phyloP scores from a whole-genome alignment of 37 sponge, comb jelly and placozoan species.

The Cliona cf. orientalis region DNA sequence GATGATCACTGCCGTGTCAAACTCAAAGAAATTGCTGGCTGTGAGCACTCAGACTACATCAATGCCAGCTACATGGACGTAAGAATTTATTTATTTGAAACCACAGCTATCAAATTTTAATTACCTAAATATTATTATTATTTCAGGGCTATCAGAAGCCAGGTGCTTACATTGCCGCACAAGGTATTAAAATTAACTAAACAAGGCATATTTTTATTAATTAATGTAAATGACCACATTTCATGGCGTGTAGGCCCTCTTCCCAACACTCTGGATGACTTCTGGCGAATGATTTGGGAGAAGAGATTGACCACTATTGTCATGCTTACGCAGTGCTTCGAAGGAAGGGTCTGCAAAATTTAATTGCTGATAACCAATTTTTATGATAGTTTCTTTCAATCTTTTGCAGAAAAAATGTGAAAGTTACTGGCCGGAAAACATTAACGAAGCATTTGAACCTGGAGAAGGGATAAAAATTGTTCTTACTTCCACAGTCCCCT shows the following conservation, averaged over 20 bases:
- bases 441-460: constrained; percentile 6
- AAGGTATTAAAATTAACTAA: too few species aligned
- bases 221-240: too few species aligned
- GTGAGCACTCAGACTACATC: constrained; percentile 47
- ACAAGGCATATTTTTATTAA: too few species aligned
- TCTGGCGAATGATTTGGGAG: too few species aligned
- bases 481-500: constrained; percentile 30
- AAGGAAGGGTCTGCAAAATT: too few species aligned
- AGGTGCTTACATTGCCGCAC: constrained; percentile 55
- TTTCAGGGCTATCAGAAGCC: constrained; percentile 34
- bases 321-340: too few species aligned
- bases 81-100: too few species aligned
- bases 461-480: constrained; percentile 23
- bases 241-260: too few species aligned
- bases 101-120: not conserved
- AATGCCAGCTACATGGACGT: constrained; percentile 56
- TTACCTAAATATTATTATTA: not conserved
- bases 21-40: constrained; percentile 2
- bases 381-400: too few species aligned
- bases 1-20: constrained; percentile 59
- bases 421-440: constrained; percentile 78
- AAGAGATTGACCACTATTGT: too few species aligned
- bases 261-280: too few species aligned
- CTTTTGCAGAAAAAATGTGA: constrained; percentile 85
- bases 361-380: too few species aligned